Evolutionary conservation across 1,140 invertebrate species (phyloP).

Genomic region (Caenorhabditis inopinata): DNA sequence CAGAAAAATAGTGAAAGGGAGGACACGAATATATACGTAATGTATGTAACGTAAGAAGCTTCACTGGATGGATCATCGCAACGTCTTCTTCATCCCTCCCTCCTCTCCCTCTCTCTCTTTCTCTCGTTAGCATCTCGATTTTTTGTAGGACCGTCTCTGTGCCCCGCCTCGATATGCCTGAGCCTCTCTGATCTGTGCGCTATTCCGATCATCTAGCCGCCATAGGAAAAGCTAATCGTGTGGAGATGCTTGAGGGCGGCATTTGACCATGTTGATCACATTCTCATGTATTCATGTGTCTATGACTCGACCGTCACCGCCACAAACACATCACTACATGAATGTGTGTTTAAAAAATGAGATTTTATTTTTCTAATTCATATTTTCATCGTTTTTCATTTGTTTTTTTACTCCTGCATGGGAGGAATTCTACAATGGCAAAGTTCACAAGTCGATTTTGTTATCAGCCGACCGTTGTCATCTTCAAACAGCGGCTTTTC

Average conservation of each 20-base stretch:
- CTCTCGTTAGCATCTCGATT: background rate
- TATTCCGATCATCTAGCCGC: background rate
- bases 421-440: too few relatives aligned
- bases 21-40: background rate
- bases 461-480: too few relatives aligned
- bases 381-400: too few relatives aligned
- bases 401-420: too few relatives aligned
- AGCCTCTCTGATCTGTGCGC: background rate
- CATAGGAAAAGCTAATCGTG: background rate
- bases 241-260: background rate
- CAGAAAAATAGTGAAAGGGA: too few relatives aligned
- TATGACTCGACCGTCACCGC: slow-evolving; percentile 12
- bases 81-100: background rate
- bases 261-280: slow-evolving; percentile 32
- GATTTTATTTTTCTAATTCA: background rate
- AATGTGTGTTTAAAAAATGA: background rate
- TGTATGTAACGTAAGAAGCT: background rate
- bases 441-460: too few relatives aligned
- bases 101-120: background rate
- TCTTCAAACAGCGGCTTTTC: too few relatives aligned
- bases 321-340: background rate
- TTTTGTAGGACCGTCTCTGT: background rate
- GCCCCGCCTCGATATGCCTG: too few relatives aligned
- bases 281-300: slow-evolving; percentile 21
- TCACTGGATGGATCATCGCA: background rate